Conservation (phyloP, 2,888 invertebrate genomes). For the Augochlorella aurata region DNA sequence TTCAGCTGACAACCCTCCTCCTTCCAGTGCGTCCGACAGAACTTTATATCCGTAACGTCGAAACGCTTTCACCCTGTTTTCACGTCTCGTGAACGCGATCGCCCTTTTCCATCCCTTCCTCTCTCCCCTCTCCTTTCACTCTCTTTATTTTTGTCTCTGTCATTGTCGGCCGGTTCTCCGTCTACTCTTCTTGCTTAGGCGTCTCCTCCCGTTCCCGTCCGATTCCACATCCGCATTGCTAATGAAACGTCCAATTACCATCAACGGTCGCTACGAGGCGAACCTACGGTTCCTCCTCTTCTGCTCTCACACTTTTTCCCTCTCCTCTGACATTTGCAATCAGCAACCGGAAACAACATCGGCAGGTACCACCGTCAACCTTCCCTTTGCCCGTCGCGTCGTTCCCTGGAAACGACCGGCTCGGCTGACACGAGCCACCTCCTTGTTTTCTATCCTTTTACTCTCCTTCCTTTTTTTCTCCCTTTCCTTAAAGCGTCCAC, state of each 20-base stretch:
- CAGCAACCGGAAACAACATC: constrained; percentile 70
- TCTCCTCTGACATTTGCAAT: constrained; percentile 61
- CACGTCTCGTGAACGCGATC: constrained; percentile 16
- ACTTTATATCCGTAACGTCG: constrained; percentile 50
- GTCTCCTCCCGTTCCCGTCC: constrained; percentile 45
- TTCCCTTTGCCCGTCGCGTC: constrained; percentile 21
- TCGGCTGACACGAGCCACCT: constrained; percentile 1
- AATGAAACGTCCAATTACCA: constrained; percentile 73
- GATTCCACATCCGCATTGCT: constrained; percentile 65
- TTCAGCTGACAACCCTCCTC: constrained; percentile 33
- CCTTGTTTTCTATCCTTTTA: neutral
- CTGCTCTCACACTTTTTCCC: constrained; percentile 40
- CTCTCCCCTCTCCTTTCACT: neutral
- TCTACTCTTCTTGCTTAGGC: neutral
- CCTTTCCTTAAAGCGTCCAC: constrained; percentile 4
- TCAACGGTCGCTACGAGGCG: constrained; percentile 48
- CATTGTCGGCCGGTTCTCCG: neutral
- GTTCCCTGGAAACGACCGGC: constrained; percentile 44
- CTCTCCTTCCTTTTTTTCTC: neutral
- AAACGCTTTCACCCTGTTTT: constrained; percentile 47
- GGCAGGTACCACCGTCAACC: constrained; percentile 40
- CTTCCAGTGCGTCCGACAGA: constrained; percentile 23
- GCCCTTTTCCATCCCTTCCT: neutral
- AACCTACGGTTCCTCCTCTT: constrained; percentile 32
- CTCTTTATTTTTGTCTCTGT: constrained; percentile 5